A percentile compares a stretch with the other conserved stretches of the same genome.
phyloP scores from a whole-genome alignment of 2,113 vertebrate species.

The Tylochromis polylepis region DNA sequence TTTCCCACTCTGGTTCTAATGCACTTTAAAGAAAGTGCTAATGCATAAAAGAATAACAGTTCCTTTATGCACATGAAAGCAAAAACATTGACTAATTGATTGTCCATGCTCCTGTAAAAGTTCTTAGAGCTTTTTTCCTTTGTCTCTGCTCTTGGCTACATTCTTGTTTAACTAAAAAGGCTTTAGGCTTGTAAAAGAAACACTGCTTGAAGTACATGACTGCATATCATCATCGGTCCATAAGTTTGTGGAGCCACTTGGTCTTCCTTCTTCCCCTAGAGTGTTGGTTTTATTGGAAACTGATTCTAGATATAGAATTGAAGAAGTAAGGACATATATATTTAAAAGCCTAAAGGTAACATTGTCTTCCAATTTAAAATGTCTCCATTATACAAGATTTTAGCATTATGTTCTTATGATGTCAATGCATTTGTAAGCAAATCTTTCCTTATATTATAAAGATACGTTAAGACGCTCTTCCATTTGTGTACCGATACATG shows the following conservation, averaged over 20 bases:
- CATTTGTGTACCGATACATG: neutral
- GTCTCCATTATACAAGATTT: neutral
- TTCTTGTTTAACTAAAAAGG: neutral
- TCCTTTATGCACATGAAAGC: slow-evolving; percentile 20
- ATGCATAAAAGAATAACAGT: neutral
- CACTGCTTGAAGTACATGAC: neutral
- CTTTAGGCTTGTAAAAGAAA: neutral
- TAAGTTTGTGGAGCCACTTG: neutral
- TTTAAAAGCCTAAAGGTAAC: neutral
- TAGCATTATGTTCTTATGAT: neutral
- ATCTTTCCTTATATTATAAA: neutral
- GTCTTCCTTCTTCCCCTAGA: neutral
- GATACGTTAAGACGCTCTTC: neutral
- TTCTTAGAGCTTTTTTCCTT: neutral
- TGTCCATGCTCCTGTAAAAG: neutral
- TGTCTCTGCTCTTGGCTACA: neutral
- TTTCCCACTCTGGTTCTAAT: neutral
- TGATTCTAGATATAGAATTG: neutral
- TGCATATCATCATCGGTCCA: neutral
- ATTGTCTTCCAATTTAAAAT: neutral
- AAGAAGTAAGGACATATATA: neutral
- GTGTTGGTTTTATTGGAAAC: neutral
- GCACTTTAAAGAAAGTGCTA: slow-evolving; percentile 6
- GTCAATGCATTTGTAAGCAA: neutral
- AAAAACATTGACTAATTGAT: slow-evolving; percentile 38